Base-by-base conservation (phyloP, 2,888 invertebrate genomes). In the Hipparchia sbordonii region DNA sequence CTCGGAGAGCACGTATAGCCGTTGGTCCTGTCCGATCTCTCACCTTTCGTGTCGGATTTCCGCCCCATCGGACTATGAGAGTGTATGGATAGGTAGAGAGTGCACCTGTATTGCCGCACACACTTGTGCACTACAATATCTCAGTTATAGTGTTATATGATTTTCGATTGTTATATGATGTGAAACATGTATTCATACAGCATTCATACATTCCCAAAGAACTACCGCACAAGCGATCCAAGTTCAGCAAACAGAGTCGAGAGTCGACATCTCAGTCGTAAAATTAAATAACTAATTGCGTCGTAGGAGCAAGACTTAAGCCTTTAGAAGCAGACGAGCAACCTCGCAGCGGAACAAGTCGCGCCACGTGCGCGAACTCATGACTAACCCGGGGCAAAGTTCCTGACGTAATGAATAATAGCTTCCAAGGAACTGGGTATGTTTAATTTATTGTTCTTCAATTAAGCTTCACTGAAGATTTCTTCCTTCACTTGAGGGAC, bases 241-340 rank as follows among this genome's bases (percentile, higher is more conserved):
- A 65, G 51, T 65, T 52, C 13, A 51, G 9, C 52, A 65, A 12
- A 39, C 66, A 39, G 46, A 67, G 67, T 67, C 46, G 67, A 67
- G 3, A 39, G 3, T 39, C 39, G 39, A 39, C 39, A 39, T 56
- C 39, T 56, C 68, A 52, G 48, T 23, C 61, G 60, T 74, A 72
- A 72, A 74, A 72, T 74, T 74, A 68, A 67, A 76, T 72, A 73
- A 75, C 72, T 71, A 74, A 76, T 68, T 76, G 60, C 13, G 51
- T 72, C 67, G 51, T 33, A 66, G 66, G 33, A 56, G 67, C 70
- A 51, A 72, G 74, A 76, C 74, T 76, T 74, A 63, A 67, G 51
- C 48, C 54, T 61, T 66, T 56, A 7, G 13, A 51, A 63, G 48
- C 48, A 51, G 63, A 13, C 48, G 48, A 63, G 63, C 48, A 61